Evolutionary conservation across 2,888 invertebrate genomes (phyloP).

Genomic region (Leucozona laternaria): DNA sequence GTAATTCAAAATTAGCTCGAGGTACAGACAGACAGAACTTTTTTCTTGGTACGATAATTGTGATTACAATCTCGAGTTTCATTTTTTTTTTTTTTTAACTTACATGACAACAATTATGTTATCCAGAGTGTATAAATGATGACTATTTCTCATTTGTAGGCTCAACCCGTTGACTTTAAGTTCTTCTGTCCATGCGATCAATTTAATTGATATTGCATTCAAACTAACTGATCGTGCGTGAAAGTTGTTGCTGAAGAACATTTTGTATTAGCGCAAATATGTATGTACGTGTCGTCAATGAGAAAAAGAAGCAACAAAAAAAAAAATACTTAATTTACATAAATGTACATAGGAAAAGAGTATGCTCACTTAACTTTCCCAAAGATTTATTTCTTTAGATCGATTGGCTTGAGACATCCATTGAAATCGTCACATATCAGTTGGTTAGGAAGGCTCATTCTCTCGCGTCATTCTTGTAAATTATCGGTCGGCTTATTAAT

Average conservation of each 20-base stretch:
- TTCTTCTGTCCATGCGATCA: slow-evolving; percentile 3
- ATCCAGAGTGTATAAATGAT: not conserved
- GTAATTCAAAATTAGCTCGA: too few relatives aligned
- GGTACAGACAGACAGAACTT: too few relatives aligned
- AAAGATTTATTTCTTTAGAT: slow-evolving; percentile 56
- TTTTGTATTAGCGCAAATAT: not conserved
- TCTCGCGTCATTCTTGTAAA: slow-evolving; percentile 59
- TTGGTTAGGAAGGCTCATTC: slow-evolving; percentile 50
- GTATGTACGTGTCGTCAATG: slow-evolving; percentile 4
- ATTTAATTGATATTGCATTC: slow-evolving; percentile 64
- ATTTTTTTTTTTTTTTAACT: too few relatives aligned
- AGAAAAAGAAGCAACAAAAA: slow-evolving; percentile 46
- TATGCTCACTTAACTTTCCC: slow-evolving; percentile 59
- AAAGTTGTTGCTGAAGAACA: slow-evolving; percentile 65
- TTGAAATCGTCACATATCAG: slow-evolving; percentile 46
- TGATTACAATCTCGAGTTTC: too few relatives aligned
- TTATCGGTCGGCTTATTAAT: slow-evolving; percentile 16
- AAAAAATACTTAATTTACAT: slow-evolving; percentile 50
- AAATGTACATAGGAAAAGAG: slow-evolving; percentile 31
- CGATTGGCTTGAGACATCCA: slow-evolving; percentile 51
- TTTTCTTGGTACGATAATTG: too few relatives aligned
- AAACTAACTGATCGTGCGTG: slow-evolving; percentile 62
- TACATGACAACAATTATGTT: not conserved
- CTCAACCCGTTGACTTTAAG: slow-evolving; percentile 11
- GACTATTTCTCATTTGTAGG: not conserved